Evolutionary conservation across 2,797 vertebrate species (phyloP), one percentile per base, ranked within the genome.

Genomic region (Pangasius larnaudii): DNA sequence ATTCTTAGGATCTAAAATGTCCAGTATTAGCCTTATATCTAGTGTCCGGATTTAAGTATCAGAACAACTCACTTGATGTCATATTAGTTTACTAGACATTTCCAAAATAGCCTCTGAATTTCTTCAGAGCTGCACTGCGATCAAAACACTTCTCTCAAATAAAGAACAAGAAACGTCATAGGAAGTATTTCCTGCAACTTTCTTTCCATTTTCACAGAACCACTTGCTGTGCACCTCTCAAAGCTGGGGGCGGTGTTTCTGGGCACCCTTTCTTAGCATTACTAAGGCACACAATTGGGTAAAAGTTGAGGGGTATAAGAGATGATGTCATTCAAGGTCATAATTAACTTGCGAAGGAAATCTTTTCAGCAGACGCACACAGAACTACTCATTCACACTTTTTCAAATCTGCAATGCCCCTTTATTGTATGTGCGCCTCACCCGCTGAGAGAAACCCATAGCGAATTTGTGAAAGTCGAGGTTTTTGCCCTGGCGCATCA

Each of bases 401-500:
- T 81, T 90, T 85, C 53, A 84, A 65, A 86, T 69, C 67, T 27
- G 69, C 13, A 59, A 80, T 67, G n/a, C 36, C 39, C 9, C 80
- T 46, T 46, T 8, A 83, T 30, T 53, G 30, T 58, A 33, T 69
- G 14, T 24, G 13, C 59, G 11, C 36, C 85, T 90, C 88, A 94
- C 93, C 93, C 91, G 90, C 30, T 61, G 85, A 74, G 93, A 93
- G 72, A 93, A 88, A 39, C 84, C 85, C 65, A 92, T 72, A 72
- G 93, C 92, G 83, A 94, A 92, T 85, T 93, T 90, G 10, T 92
- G 87, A 69, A 93, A 94, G 89, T 94, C 89, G 1, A 94, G 92
- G 85, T 90, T 89, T 80, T 89, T 91, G 51, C 93, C 91, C 61
- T 93, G 91, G n/a, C 93, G 93, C 56, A 89, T 87, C 24, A 93